phyloP scores from a whole-genome alignment of 2,113 vertebrate genomes.

The Gadus macrocephalus region DNA sequence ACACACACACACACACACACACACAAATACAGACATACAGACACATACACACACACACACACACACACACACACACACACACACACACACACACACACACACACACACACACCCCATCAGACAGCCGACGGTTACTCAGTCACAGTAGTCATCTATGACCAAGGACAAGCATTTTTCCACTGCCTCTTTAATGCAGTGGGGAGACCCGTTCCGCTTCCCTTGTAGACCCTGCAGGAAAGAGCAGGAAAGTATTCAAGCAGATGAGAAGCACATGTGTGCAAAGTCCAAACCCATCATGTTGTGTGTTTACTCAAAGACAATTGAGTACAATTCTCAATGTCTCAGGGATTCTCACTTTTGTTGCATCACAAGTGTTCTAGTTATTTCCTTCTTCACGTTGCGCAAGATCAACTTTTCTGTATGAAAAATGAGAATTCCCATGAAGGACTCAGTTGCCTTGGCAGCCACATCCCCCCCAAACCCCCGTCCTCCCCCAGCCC shows the following conservation, averaged over 20 bases:
- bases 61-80: background rate
- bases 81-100: too few relatives aligned
- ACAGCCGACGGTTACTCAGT: constrained; percentile 21
- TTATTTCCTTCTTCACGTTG: background rate
- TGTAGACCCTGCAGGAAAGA: too few relatives aligned
- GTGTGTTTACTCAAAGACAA: too few relatives aligned
- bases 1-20: constrained; percentile 28
- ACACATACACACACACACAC: background rate
- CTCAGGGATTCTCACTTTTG: background rate
- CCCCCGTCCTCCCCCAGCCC: too few relatives aligned
- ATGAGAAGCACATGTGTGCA: constrained; percentile 36
- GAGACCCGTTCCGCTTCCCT: too few relatives aligned
- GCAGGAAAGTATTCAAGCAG: constrained; percentile 17
- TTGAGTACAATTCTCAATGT: too few relatives aligned
- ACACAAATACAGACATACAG: background rate
- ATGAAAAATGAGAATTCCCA: constrained; percentile 15
- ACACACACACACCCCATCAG: constrained; percentile 21
- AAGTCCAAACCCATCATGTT: too few relatives aligned
- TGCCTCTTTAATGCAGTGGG: constrained; percentile 9
- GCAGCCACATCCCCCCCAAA: background rate
- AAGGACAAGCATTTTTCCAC: constrained; percentile 9
- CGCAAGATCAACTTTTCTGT: background rate
- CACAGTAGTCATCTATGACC: background rate
- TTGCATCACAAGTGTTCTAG: background rate
- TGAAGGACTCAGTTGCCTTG: constrained; percentile 11